Evolutionary conservation across 1,140 invertebrate genomes (phyloP).

Genomic region (Oscheius sp.): DNA sequence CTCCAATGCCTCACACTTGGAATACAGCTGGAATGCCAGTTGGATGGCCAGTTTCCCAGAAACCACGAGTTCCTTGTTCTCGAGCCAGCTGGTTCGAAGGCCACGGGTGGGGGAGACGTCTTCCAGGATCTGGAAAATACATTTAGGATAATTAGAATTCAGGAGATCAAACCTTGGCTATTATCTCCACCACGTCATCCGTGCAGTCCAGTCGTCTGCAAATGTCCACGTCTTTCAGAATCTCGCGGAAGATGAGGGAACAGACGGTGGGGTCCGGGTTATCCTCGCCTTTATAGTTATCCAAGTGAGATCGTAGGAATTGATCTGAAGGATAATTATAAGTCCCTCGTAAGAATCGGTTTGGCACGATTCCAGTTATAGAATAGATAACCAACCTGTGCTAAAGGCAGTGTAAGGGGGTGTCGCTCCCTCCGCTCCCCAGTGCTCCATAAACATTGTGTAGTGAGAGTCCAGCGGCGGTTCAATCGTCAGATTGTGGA

Average conservation of each 20-base stretch:
- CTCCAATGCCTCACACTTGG: neutral
- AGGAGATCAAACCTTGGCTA: neutral
- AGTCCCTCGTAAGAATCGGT: too few species aligned
- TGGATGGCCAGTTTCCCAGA: neutral
- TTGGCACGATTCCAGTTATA: too few species aligned
- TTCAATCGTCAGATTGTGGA: neutral
- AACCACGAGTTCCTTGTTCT: neutral
- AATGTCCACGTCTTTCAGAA: neutral
- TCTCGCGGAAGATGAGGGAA: neutral
- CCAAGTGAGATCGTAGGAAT: too few species aligned
- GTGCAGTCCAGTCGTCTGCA: neutral
- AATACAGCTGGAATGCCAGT: neutral
- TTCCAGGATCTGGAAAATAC: neutral
- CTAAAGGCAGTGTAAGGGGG: neutral
- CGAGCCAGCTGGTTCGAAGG: neutral
- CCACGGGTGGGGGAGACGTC: neutral
- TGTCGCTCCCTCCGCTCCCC: too few species aligned
- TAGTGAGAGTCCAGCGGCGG: neutral
- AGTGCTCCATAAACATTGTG: constrained; percentile 4
- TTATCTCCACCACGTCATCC: neutral
- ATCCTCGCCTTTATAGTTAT: too few species aligned
- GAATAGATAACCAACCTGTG: too few species aligned
- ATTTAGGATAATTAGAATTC: neutral
- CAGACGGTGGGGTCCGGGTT: too few species aligned
- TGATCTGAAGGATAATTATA: too few species aligned